Evolutionary conservation across 2,797 vertebrate genomes (phyloP), one percentile per base, ranked within the genome.

Genomic region (Chelmon rostratus): DNA sequence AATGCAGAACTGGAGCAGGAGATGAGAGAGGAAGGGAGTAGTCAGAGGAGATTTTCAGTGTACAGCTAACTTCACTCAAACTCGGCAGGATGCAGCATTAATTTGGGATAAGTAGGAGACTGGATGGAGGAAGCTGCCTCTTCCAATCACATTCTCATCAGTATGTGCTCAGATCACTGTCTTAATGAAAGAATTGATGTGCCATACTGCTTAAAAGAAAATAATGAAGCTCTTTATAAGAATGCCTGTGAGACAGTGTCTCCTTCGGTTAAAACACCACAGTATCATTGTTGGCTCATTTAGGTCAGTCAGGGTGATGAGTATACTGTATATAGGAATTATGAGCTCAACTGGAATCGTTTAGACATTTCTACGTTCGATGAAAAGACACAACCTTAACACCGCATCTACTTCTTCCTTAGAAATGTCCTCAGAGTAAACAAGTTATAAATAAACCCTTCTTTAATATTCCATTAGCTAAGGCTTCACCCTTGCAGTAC

Each of bases 91-190:
- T 2, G 12, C 28, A n/a, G 52, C 11, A 33, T 62, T 73, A 38
- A 84, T 81, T 83, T 68, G 57, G 23, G 82, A 46, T 57, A 76
- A 78, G 49, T 47, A 54, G 54, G 6, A 54, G 18, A 57, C 18
- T 33, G 37, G 72, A 69, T 68, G 75, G 71, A 66, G 46, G 42
- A 80, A 64, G 44, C 61, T 44, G 56, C 86, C 56, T 88, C 63
- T 37, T 78, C 44, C 53, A 77, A 52, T 86, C 44, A 8, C 8
- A 46, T 64, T 82, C 35, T 59, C 42, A 68, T 75, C 64, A 50
- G 68, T 25, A 25, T 33, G 9, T 40, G 44, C 25, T 10, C 35
- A 42, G 38, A 86, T 78, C 64, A 42, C 11, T 21, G n/a, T 82
- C 47, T 56, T 37, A 67, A 84, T 63, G 42, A 84, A 49, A 82